phyloP scores from a whole-genome alignment of 2,797 vertebrate genomes.

The Lophius americanus region DNA sequence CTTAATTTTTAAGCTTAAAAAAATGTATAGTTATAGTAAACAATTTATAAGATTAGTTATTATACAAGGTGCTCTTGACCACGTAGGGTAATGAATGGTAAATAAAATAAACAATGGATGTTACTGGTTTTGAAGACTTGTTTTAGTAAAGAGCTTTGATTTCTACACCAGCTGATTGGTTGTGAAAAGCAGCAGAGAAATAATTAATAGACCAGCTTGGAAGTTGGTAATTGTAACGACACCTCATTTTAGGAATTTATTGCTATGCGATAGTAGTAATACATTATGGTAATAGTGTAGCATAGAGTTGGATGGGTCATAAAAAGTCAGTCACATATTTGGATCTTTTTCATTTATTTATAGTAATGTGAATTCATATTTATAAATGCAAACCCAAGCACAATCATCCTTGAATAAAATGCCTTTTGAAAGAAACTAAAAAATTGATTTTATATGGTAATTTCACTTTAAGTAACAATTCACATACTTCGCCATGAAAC shows the following conservation, averaged over 20 bases:
- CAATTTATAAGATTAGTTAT: background rate
- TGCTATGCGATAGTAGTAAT: no score
- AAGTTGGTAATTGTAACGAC: background rate
- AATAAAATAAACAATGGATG: background rate
- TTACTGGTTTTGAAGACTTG: background rate
- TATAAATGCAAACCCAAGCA: background rate
- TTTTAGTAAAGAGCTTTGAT: background rate
- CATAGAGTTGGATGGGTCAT: background rate
- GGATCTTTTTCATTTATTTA: background rate
- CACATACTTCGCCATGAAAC: background rate
- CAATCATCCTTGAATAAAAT: background rate
- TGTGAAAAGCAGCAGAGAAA: background rate
- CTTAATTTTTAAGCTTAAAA: background rate
- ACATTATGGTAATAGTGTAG: background rate
- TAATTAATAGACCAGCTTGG: background rate
- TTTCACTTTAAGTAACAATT: background rate
- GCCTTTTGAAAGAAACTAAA: background rate
- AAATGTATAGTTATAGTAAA: background rate
- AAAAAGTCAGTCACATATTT: background rate
- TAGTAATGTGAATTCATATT: background rate
- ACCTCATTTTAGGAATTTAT: no score
- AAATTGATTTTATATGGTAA: background rate
- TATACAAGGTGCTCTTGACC: background rate
- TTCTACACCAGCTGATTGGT: background rate
- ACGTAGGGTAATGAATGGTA: background rate